Conservation (phyloP, 2,797 vertebrate species). For the Tragopan temminckii region DNA sequence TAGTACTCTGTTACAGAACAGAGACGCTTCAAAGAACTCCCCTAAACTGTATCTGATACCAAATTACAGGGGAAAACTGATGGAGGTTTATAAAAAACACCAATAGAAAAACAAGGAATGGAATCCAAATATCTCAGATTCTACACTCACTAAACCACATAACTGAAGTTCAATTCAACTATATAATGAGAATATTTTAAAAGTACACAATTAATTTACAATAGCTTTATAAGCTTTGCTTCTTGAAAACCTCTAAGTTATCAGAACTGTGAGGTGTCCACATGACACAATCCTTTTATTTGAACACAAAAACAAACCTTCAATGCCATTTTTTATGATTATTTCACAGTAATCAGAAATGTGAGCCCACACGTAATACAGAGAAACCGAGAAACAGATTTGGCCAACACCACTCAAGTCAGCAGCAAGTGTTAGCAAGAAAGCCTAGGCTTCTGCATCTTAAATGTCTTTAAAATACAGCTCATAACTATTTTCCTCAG, state of each 20-base stretch:
- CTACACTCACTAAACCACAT: background rate
- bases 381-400: background rate
- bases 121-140: background rate
- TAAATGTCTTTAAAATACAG: background rate
- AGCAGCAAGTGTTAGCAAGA: background rate
- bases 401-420: background rate
- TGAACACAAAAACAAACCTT: background rate
- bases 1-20: background rate
- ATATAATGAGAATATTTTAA: background rate
- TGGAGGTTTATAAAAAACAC: background rate
- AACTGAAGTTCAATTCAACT: background rate
- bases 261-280: background rate
- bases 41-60: background rate
- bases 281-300: background rate
- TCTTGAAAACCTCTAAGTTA: background rate
- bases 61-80: background rate
- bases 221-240: background rate
- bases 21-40: background rate
- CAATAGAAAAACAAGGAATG: background rate
- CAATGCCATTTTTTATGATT: background rate
- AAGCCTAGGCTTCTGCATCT: background rate
- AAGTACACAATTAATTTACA: background rate
- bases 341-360: background rate
- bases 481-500: background rate
- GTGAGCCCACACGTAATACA: background rate